Conservation (phyloP, 2,797 vertebrate genomes). For the Sebastes oblongus region DNA sequence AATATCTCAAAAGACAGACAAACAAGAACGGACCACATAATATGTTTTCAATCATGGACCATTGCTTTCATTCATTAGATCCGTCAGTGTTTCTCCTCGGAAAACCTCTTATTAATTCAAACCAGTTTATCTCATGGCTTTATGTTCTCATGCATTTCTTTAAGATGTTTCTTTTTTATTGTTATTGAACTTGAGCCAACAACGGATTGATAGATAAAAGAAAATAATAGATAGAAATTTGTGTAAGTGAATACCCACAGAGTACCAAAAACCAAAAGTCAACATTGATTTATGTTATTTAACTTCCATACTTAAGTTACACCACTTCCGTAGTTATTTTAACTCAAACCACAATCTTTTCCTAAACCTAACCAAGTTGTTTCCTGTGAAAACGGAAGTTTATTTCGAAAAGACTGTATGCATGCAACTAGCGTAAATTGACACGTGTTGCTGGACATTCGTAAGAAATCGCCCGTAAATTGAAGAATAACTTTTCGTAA, state of each 20-base stretch:
- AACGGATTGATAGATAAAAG: not conserved
- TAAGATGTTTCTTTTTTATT: not conserved
- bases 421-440: too few species aligned
- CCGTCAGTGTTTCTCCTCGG: not conserved
- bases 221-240: not conserved
- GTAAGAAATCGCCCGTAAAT: too few species aligned
- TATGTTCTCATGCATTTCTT: not conserved
- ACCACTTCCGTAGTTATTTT: too few species aligned
- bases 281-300: too few species aligned
- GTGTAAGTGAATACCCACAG: not conserved
- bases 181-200: not conserved
- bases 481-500: too few species aligned
- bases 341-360: too few species aligned
- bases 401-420: too few species aligned
- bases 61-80: not conserved
- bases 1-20: not conserved
- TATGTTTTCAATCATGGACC: not conserved
- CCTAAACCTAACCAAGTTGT: too few species aligned
- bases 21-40: not conserved
- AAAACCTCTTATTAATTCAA: not conserved
- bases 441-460: too few species aligned
- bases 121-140: not conserved
- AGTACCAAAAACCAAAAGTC: too few species aligned
- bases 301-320: too few species aligned
- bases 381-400: too few species aligned